These are phyloP conservation scores for Lindbergichthys nudifrons DNA, from an alignment of 2,797 vertebrate species.

Conservation along the genomic window DNA sequence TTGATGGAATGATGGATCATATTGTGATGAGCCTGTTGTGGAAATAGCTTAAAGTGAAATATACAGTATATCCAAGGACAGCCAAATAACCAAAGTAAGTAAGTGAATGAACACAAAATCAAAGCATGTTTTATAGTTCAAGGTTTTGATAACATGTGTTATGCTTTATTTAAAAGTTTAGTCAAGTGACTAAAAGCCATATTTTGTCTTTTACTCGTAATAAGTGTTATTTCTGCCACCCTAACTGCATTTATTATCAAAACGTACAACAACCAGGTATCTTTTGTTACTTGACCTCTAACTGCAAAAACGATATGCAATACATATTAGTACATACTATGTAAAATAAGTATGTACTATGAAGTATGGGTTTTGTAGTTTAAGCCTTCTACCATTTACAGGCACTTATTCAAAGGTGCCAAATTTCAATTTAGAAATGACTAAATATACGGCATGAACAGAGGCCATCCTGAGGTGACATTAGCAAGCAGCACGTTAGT, in stretches of 20 bases:
- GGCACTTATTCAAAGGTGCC: neutral
- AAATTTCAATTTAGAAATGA: slow-evolving; percentile 24
- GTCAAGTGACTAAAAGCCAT: neutral
- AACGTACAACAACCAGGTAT: neutral
- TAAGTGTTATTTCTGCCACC: neutral
- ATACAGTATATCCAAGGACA: slow-evolving; percentile 8
- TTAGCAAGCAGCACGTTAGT: slow-evolving; percentile 8
- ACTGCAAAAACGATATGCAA: too few relatives aligned
- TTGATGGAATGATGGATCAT: slow-evolving; percentile 48
- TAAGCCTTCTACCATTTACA: slow-evolving; percentile 1
- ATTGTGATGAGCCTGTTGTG: slow-evolving; percentile 40
- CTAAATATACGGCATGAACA: slow-evolving; percentile 18
- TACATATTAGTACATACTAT: neutral
- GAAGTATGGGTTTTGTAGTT: slow-evolving; percentile 15
- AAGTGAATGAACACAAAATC: neutral
- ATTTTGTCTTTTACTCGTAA: neutral
- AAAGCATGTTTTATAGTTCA: neutral
- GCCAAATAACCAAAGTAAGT: neutral
- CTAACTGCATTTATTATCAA: neutral
- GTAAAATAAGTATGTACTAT: neutral
- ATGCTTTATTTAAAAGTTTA: neutral
- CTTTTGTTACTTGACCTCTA: too few relatives aligned
- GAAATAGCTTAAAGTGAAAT: slow-evolving; percentile 18
- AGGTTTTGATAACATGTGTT: neutral
- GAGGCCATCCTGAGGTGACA: slow-evolving; percentile 1